phyloP scores from a whole-genome alignment of 1,140 invertebrate species.

The Neomicropteryx cornuta region DNA sequence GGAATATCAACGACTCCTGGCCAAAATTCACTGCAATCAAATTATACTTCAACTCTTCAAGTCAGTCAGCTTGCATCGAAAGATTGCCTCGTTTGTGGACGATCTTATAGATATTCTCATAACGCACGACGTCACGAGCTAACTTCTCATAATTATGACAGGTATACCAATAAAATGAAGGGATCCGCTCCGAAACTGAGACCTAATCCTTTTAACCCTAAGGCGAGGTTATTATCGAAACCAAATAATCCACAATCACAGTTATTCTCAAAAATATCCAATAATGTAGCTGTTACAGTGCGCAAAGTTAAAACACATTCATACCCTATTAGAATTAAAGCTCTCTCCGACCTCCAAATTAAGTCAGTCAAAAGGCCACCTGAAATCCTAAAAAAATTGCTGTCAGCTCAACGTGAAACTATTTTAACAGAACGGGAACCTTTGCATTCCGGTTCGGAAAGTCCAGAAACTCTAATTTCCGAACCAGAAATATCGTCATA shows the following conservation, averaged over 20 bases:
- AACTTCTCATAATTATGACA: constrained; percentile 33
- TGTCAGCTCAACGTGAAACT: constrained; percentile 32
- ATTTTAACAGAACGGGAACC: constrained; percentile 35
- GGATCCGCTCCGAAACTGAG: constrained; percentile 27
- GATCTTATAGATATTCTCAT: constrained; percentile 37
- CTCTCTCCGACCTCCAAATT: constrained; percentile 34
- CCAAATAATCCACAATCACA: constrained; percentile 33
- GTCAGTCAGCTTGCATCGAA: constrained; percentile 37
- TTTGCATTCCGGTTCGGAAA: constrained; percentile 33
- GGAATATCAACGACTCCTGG: too few species aligned
- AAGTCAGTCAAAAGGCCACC: constrained; percentile 39
- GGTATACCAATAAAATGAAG: constrained; percentile 37
- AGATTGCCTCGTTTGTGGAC: constrained; percentile 35
- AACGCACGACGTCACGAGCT: constrained; percentile 38
- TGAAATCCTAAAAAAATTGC: constrained; percentile 35
- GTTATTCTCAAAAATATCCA: constrained; percentile 24
- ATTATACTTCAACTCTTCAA: too few species aligned
- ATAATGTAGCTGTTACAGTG: too few species aligned
- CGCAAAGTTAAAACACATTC: constrained; percentile 23
- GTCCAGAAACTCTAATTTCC: constrained; percentile 36
- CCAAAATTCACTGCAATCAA: too few species aligned
- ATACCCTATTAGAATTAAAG: constrained; percentile 33
- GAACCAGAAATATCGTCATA: constrained; percentile 37
- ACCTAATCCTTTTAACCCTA: constrained; percentile 36
- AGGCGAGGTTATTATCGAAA: constrained; percentile 32